Conservation (phyloP, 1,140 invertebrate species). For the Platorchestia sp. region DNA sequence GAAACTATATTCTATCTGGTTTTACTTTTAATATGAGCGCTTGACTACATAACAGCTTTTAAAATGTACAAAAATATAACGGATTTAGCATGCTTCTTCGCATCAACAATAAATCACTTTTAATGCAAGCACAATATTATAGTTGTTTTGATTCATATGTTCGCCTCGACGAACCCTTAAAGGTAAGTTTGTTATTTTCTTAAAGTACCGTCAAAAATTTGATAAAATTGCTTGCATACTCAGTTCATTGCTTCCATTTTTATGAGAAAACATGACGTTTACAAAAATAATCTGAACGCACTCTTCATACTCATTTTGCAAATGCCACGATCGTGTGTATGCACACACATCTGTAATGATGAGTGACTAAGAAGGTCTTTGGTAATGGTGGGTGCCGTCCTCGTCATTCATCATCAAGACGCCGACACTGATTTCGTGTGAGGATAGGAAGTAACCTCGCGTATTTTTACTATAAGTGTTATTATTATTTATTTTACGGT, state of each 20-base stretch:
- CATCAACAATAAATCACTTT: background rate
- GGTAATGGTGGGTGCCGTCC: background rate
- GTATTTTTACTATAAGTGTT: background rate
- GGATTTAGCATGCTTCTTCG: background rate
- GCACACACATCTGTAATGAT: too few relatives aligned
- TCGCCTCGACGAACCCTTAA: background rate
- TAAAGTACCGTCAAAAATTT: background rate
- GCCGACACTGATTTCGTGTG: background rate
- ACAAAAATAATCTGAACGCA: too few relatives aligned
- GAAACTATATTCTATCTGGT: background rate
- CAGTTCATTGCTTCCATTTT: too few relatives aligned
- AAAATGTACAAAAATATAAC: background rate
- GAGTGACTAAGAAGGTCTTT: background rate
- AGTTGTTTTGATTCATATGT: background rate
- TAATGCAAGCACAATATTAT: background rate
- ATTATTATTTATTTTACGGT: too few relatives aligned
- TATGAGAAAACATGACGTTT: too few relatives aligned
- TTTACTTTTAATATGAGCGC: background rate
- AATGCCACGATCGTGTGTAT: too few relatives aligned
- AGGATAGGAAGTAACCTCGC: background rate
- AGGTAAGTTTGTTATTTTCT: background rate
- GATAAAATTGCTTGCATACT: too few relatives aligned
- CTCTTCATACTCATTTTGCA: too few relatives aligned
- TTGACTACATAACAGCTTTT: background rate
- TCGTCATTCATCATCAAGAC: background rate